Evolutionary conservation across 2,888 invertebrate species (phyloP), one percentile per base, ranked within the genome.

Genomic region (Ceratothoa steindachneri): DNA sequence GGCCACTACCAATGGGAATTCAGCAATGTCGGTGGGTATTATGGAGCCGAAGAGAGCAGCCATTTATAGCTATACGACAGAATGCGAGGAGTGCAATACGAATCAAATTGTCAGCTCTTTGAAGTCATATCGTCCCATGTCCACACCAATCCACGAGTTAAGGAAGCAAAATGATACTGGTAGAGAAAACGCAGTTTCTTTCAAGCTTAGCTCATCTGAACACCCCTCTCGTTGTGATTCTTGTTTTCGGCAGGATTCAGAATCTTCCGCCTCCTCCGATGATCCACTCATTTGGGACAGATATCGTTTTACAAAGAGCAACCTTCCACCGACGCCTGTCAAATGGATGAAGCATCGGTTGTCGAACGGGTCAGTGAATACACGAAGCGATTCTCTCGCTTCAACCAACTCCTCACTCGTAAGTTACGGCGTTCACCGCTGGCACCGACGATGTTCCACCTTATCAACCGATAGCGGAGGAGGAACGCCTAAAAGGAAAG

Each of bases 51-150:
- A 83, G 77, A 82, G 82, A 69, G 80, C 82, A 52, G 82, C 82
- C 0, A 81, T 82, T 30, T 82, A 83, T 72, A 82, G 82, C 79
- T 82, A 82, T 77, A 81, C 81, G 15, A 77, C 81, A 5, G 82
- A 82, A 71, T 83, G 83, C 71, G 77, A 78, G 15, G 81, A 81
- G 53, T 82, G 82, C 71, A 77, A 77, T 12, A 74, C 80, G 30
- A 81, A 81, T 28, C 77, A 77, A 22, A 55, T 77, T 1, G 75
- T 77, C 53, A 74, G 77, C 29, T 75, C 77, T 15, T 53, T 77
- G 1, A 30, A 71, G 27, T 71, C 74, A 29, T 74, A 73, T 15
- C 55, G 75, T 19, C 77, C 77, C 1, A 70, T 75, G 41, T 74
- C 74, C 7, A 68, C 75, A 7, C 72, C 75, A 9, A 30, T 76